Percentiles rank a stretch among this genome's conserved stretches.
Conservation (phyloP, 2,113 vertebrate genomes). For the Romanogobio albipinnatus region DNA sequence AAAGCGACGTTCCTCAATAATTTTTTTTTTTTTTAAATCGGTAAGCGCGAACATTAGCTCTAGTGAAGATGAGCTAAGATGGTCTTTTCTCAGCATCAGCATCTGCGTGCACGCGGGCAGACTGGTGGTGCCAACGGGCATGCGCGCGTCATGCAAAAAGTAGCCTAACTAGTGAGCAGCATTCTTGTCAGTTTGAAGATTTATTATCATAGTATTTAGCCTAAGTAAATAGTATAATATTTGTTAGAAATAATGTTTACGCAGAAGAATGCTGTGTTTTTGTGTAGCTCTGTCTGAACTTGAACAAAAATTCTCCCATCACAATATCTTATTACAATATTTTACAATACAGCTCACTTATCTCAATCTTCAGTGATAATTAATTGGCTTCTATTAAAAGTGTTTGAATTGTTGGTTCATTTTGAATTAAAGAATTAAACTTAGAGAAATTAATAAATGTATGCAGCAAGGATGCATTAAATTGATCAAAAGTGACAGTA, state of each 20-base stretch:
- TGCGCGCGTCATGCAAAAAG: constrained; percentile 31
- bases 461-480: no score
- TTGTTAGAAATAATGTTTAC: background rate
- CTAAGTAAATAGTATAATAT: background rate
- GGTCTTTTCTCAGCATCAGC: constrained; percentile 61
- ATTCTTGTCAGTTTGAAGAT: background rate
- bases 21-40: no score
- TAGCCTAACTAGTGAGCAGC: background rate
- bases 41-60: background rate
- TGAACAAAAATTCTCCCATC: background rate
- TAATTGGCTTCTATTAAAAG: background rate
- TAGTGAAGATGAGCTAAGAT: background rate
- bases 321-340: background rate
- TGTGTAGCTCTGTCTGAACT: background rate
- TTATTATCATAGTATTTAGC: background rate
- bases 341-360: background rate
- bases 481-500: no score
- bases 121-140: constrained; percentile 42
- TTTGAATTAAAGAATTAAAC: background rate
- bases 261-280: background rate
- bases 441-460: no score
- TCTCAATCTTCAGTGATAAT: background rate
- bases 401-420: background rate
- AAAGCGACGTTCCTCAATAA: background rate
- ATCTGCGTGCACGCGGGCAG: constrained; percentile 51